These are phyloP conservation scores for Sula dactylatra DNA, from an alignment of 2,113 vertebrate species.

Conservation along the genomic window DNA sequence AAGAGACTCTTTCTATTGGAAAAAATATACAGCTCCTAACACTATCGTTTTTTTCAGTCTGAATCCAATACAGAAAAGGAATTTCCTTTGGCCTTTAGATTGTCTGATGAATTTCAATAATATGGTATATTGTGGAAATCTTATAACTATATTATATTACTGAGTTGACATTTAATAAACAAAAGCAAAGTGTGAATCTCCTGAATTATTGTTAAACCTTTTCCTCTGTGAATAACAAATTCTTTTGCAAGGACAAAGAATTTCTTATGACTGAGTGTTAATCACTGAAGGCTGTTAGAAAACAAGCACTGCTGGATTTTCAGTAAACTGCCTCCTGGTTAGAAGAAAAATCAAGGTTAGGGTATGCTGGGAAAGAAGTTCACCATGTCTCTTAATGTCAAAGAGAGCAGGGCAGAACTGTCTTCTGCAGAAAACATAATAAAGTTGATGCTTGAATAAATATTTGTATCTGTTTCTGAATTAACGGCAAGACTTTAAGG, in stretches of 20 bases:
- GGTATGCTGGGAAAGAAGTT: not conserved
- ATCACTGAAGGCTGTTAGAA: not conserved
- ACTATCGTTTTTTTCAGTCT: fast-evolving
- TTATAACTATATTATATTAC: not conserved
- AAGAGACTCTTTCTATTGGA: not conserved
- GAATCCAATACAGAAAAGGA: not conserved
- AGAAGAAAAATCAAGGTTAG: not conserved
- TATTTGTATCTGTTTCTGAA: not conserved
- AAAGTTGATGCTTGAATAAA: not conserved
- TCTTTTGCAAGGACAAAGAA: not conserved
- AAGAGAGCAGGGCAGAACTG: not conserved
- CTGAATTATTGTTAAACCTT: not conserved
- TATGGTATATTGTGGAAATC: not conserved
- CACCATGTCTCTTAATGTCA: not conserved
- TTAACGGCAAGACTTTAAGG: not conserved
- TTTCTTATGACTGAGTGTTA: not conserved
- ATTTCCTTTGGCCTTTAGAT: not conserved
- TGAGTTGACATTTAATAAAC: not conserved
- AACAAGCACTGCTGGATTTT: not conserved
- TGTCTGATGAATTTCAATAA: not conserved
- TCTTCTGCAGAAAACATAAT: not conserved
- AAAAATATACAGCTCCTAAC: not conserved
- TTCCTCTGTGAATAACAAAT: not conserved
- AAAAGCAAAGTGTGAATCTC: not conserved
- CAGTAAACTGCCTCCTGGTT: not conserved